Conservation (phyloP, 2,888 invertebrate species). For the Drosophila meridionalis region DNA sequence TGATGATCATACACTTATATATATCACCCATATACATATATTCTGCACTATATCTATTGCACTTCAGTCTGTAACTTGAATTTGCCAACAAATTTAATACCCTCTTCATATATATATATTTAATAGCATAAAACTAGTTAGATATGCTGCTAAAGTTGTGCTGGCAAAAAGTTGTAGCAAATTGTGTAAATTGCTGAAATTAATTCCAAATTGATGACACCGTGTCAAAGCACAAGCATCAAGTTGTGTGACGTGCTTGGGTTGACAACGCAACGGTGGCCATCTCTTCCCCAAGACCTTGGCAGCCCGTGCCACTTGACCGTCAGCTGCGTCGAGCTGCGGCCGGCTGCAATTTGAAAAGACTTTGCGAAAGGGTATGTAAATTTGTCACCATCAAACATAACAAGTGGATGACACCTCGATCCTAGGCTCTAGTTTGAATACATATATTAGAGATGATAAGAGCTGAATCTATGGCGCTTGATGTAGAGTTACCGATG, state of each 20-base stretch:
- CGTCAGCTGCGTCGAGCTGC: slow-evolving; percentile 65
- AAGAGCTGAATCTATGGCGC: neutral
- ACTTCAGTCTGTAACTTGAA: accelerated
- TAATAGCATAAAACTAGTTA: slow-evolving; percentile 15
- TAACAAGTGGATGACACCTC: neutral
- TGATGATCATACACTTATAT: no score
- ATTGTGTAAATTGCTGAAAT: slow-evolving; percentile 69
- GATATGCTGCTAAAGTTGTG: slow-evolving; percentile 48
- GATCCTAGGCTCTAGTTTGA: neutral
- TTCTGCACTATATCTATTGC: neutral
- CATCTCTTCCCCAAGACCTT: slow-evolving; percentile 43
- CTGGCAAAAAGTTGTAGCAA: slow-evolving; percentile 44
- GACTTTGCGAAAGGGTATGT: neutral
- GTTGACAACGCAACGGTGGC: neutral
- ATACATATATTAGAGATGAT: neutral
- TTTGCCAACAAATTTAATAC: neutral
- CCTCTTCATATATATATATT: neutral
- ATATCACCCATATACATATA: no score
- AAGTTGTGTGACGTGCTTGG: slow-evolving; percentile 44
- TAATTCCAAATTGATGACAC: slow-evolving; percentile 77
- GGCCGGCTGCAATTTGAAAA: slow-evolving; percentile 37
- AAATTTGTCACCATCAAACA: neutral
- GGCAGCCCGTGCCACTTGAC: slow-evolving; percentile 73
- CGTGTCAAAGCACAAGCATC: slow-evolving; percentile 66
- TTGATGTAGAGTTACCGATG: neutral